Base-by-base conservation (phyloP, 2,888 invertebrate species). In the Drosophila robusta region DNA sequence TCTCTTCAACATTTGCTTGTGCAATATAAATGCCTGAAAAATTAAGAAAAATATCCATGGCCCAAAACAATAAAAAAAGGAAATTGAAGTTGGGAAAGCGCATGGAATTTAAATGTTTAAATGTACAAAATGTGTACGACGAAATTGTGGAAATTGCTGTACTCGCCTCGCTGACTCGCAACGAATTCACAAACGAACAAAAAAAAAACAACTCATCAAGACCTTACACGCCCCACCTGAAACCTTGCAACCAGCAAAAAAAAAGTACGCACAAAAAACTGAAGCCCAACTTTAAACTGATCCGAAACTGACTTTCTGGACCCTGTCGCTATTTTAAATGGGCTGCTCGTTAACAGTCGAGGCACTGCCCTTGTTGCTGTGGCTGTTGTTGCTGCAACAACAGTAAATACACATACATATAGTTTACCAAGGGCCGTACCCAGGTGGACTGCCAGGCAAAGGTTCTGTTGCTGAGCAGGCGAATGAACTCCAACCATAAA, bases 51-150 rank as follows among this genome's bases (percentile, higher is more conserved):
- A 55, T 57, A 14, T 12, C 34, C 50, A 42, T 45, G 34, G 36
- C 47, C 62, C 49, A 55, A 52, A 67, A 64, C 54, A 58, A 74
- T 50, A 65, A 63, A 56, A 60, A 65, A 70, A 60, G 72, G 61
- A 83, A 78, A 78, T 75, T 80, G 69, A 54, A 72, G 69, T 67
- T 72, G 70, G 39, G 49, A 52, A 66, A 75, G 61, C 78, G 62
- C 50, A 63, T 38, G 64, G 68, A 84, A 87, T 83, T 84, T 68
- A 80, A 87, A 84, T 83, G 70, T 83, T 84, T 68, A 80, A 87
- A 84, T 83, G 70, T 65, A 46, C 34, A 63, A 78, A 79, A 58
- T 69, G 36, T 61, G 39, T 57, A 57, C 44, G 50, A n/a, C 22
- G 14, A 65, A 67, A 65, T 64, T 70, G 58, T 65, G 58, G 52